Conservation (phyloP, 2,113 vertebrate species). For the Myodes glareolus region DNA sequence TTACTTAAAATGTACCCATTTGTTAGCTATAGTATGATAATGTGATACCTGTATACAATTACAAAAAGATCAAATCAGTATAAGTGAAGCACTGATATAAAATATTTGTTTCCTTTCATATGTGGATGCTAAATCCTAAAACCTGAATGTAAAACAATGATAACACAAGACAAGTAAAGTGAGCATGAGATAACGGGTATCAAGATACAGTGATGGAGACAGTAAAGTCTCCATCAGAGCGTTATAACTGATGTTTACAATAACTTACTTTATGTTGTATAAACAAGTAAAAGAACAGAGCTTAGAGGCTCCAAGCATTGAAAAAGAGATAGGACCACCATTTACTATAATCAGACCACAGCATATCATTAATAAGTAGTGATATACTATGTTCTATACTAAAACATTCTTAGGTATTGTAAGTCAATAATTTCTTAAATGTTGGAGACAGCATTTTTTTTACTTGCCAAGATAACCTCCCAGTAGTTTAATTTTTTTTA, state of each 20-base stretch:
- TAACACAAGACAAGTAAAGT: accelerated
- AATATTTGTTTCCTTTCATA: neutral
- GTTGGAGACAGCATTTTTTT: neutral
- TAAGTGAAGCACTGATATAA: neutral
- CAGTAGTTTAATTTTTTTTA: too few relatives aligned
- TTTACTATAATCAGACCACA: neutral
- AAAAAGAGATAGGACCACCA: neutral
- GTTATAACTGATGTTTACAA: neutral
- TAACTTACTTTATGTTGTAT: neutral
- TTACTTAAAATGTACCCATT: neutral
- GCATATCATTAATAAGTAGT: neutral
- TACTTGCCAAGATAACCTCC: too few relatives aligned
- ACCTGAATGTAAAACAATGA: neutral
- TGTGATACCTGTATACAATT: neutral
- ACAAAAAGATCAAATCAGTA: neutral
- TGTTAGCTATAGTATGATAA: neutral
- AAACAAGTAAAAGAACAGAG: neutral
- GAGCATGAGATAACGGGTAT: too few relatives aligned
- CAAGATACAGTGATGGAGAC: neutral
- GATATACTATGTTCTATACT: neutral
- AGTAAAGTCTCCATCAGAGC: neutral
- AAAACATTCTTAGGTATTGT: neutral
- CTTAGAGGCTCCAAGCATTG: neutral
- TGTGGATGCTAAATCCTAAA: neutral
- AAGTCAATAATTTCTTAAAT: neutral